Percentiles rank a stretch among this genome's conserved stretches.
phyloP scores from a whole-genome alignment of 2,888 invertebrate genomes.

The Cephus pygmeus region DNA sequence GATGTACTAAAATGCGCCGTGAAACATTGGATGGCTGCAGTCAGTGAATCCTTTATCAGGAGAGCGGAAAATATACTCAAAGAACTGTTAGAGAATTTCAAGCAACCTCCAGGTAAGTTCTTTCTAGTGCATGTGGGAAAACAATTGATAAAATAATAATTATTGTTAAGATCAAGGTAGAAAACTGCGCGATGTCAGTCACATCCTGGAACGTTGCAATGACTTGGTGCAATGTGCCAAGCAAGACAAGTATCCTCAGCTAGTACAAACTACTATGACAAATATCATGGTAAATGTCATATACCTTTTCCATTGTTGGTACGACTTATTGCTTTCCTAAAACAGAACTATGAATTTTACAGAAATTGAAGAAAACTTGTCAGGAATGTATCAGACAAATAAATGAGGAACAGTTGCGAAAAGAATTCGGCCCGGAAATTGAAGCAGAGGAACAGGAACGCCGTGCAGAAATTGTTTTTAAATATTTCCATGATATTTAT shows the following conservation, averaged over 20 bases:
- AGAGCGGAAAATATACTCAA: constrained; percentile 42
- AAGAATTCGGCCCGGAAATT: constrained; percentile 36
- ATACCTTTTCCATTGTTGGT: no score
- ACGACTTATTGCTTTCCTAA: no score
- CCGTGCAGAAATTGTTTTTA: constrained; percentile 47
- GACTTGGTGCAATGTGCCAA: constrained; percentile 51
- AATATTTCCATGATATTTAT: constrained; percentile 53
- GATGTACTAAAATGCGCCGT: constrained; percentile 56
- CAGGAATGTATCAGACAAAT: constrained; percentile 32
- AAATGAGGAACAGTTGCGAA: constrained; percentile 32
- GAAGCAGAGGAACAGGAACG: constrained; percentile 34
- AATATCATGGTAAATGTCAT: background rate
- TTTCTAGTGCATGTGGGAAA: background rate
- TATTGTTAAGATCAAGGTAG: constrained; percentile 36
- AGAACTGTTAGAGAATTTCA: constrained; percentile 40
- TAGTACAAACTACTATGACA: constrained; percentile 10
- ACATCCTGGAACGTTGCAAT: constrained; percentile 44
- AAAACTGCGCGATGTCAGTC: constrained; percentile 43
- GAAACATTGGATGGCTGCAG: constrained; percentile 63
- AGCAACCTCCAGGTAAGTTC: constrained; percentile 37
- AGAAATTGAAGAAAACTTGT: constrained; percentile 45
- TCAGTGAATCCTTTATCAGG: constrained; percentile 53
- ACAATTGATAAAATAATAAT: background rate
- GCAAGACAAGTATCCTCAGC: constrained; percentile 39
- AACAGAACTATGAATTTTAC: background rate